These are phyloP conservation scores for Halcyon smyrnensis DNA, from an alignment of 2,797 vertebrate genomes.

Conservation along the genomic window DNA sequence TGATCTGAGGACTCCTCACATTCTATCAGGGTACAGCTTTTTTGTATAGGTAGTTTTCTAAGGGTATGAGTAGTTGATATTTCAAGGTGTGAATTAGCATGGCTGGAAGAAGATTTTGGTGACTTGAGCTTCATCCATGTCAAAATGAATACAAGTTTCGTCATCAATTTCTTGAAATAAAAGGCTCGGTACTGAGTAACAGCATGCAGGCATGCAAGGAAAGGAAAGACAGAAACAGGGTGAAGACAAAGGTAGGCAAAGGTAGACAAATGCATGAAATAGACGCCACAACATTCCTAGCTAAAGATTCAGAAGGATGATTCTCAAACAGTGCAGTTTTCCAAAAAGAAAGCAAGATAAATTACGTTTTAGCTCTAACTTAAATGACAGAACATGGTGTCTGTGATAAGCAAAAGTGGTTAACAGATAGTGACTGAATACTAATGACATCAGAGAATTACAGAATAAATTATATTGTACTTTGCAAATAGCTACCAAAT, in stretches of 20 bases:
- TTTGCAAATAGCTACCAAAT: background rate
- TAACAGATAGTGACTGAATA: background rate
- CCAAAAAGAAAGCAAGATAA: background rate
- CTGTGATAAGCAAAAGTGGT: background rate
- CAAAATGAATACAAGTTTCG: constrained; percentile 68
- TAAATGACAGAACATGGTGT: background rate
- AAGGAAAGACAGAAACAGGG: constrained; percentile 62
- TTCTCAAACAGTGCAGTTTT: background rate
- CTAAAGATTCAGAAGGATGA: constrained; percentile 21
- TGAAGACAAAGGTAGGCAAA: constrained; percentile 56
- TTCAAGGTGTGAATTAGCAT: constrained; percentile 47
- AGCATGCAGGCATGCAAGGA: constrained; percentile 68
- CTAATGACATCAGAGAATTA: background rate
- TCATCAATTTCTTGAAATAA: constrained; percentile 75
- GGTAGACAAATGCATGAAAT: constrained; percentile 49
- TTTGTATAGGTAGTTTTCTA: constrained; percentile 52
- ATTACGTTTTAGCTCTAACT: background rate
- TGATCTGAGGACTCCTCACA: constrained; percentile 40
- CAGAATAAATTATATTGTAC: background rate
- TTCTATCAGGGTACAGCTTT: constrained; percentile 57
- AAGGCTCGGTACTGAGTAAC: constrained; percentile 62
- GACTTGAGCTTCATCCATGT: constrained; percentile 69
- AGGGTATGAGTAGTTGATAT: constrained; percentile 29
- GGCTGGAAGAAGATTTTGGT: constrained; percentile 60
- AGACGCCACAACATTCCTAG: background rate